Base-by-base conservation (phyloP, 2,888 invertebrate species). In the Tanytarsus gracilentus region DNA sequence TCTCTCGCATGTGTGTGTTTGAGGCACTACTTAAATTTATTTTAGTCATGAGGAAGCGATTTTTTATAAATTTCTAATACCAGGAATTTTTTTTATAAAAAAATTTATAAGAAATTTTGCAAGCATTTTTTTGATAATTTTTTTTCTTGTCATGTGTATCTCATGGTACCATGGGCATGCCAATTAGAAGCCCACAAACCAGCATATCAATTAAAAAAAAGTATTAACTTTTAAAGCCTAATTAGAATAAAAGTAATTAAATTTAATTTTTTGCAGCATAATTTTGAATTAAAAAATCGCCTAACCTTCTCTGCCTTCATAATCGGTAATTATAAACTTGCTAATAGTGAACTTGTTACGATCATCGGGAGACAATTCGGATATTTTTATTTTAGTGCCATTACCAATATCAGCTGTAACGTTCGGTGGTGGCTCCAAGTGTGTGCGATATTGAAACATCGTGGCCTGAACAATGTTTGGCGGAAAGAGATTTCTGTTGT, bases 401-500 rank as follows among this genome's bases (percentile, higher is more conserved):
- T 58, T 58, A 29, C 29, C 27, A 16, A 58, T 18, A 11, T 64
- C 63, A 21, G 58, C 62, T 18, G 64, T 60, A n/a, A 58, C 62
- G 65, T 72, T 70, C 39, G 67, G 65, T 62, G 79, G 77, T 27
- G 68, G 68, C 36, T 70, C 66, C 63, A 79, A 71, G 65, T 78
- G 73, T 26, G 82, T 82, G 65, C 79, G 78, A 66, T 79, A 77
- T 76, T 88, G 85, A 36, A 83, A 80, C 68, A 92, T 83, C 64
- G 89, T 86, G 9, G 94, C 90, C 70, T 92, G 88, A 26, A 89
- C 82, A 63, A 95, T 78, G 76, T 95, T 95, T 66, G 91, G 90
- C 26, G 94, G 92, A 70, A 96, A 94, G 76, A 95, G 83, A 71
- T 94, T 95, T 72, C 93, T 91, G 80, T 63, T 83, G 81, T n/a